These are phyloP conservation scores for Carposina sasakii DNA, from an alignment of 1,140 invertebrate species.

Conservation along the genomic window DNA sequence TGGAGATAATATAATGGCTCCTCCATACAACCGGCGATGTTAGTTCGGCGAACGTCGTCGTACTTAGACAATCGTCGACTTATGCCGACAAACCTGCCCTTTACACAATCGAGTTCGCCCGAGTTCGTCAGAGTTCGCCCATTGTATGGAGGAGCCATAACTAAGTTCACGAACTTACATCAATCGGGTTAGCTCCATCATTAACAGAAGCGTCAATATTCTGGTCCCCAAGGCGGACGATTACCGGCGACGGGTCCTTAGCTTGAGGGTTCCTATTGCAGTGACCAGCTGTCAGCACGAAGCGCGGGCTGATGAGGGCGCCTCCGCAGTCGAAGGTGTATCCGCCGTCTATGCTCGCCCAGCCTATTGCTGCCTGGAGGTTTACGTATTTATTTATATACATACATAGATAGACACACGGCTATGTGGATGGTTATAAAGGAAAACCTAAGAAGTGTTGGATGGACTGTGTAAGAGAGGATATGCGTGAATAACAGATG, in stretches of 20 bases:
- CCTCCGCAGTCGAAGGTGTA: slow-evolving; percentile 52
- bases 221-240: slow-evolving; percentile 58
- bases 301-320: slow-evolving; percentile 45
- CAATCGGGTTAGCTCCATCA: slow-evolving; percentile 49
- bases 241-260: slow-evolving; percentile 25
- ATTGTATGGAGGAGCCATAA: not conserved
- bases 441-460: too few relatives aligned
- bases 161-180: slow-evolving; percentile 32
- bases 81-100: too few relatives aligned
- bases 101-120: too few relatives aligned
- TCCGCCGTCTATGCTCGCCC: slow-evolving; percentile 30
- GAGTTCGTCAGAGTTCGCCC: too few relatives aligned
- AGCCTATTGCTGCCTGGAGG: slow-evolving; percentile 53
- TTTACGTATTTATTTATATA: not conserved
- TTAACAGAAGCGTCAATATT: slow-evolving; percentile 41
- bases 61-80: too few relatives aligned
- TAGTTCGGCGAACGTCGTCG: too few relatives aligned
- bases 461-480: too few relatives aligned
- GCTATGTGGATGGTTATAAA: too few relatives aligned
- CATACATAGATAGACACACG: too few relatives aligned
- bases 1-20: too few relatives aligned
- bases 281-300: slow-evolving; percentile 49
- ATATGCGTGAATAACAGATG: too few relatives aligned
- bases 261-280: slow-evolving; percentile 31
- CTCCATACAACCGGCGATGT: too few relatives aligned